These are phyloP conservation scores for Gila orcuttii DNA, from an alignment of 2,113 vertebrate species.

Conservation along the genomic window DNA sequence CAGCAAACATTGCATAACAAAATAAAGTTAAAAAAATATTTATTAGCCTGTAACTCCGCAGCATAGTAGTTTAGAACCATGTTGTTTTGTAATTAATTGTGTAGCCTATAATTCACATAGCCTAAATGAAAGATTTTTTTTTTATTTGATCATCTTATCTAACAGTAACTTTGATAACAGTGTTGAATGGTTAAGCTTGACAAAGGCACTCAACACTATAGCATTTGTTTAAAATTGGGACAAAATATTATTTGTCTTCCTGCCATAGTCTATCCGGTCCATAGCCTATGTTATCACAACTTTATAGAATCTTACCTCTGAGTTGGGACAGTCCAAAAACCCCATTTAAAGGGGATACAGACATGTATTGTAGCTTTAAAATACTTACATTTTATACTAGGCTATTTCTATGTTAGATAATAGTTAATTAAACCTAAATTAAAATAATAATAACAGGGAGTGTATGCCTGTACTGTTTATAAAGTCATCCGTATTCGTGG, in stretches of 20 bases:
- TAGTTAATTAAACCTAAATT: neutral
- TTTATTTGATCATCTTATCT: neutral
- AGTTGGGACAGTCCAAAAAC: neutral
- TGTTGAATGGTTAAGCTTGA: neutral
- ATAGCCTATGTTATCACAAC: no score
- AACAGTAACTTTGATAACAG: neutral
- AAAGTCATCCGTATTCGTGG: neutral
- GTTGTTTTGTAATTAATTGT: neutral
- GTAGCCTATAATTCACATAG: neutral
- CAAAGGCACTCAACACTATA: neutral
- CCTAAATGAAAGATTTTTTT: no score
- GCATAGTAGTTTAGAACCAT: neutral
- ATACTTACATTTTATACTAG: neutral
- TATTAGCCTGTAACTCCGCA: neutral
- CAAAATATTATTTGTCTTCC: neutral
- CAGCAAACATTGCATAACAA: neutral
- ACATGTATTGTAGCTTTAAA: neutral
- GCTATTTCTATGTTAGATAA: neutral
- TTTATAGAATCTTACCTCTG: neutral
- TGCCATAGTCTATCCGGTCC: no score
- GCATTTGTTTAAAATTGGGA: neutral
- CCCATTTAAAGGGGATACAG: neutral
- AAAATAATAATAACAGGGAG: neutral
- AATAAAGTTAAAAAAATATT: neutral
- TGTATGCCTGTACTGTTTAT: neutral